Percentiles rank a stretch among this genome's conserved stretches.
Evolutionary conservation across 2,797 vertebrate genomes (phyloP).

Genomic region (Falco columbarius): DNA sequence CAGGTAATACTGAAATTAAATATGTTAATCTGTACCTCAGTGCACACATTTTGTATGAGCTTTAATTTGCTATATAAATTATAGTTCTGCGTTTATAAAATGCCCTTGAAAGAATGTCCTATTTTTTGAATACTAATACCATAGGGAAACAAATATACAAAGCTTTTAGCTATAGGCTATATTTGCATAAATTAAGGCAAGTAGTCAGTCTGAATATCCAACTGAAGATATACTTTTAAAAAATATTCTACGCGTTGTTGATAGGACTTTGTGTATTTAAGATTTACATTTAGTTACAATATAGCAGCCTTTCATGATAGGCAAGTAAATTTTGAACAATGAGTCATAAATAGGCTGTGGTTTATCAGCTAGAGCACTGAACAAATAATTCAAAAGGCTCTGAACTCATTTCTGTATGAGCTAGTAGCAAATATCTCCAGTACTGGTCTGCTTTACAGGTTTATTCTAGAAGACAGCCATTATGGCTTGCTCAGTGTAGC

Average conservation of each 20-base stretch:
- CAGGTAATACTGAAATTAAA: conserved; percentile 86
- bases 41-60: conserved; percentile 80
- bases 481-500: not conserved
- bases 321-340: conserved; percentile 71
- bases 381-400: conserved; percentile 57
- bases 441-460: conserved; percentile 30
- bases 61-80: conserved; percentile 84
- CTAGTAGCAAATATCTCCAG: conserved; percentile 24
- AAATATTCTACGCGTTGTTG: conserved; percentile 52
- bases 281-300: conserved; percentile 68
- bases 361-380: conserved; percentile 64
- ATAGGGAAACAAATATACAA: conserved; percentile 75
- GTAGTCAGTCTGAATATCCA: conserved; percentile 50
- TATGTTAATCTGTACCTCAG: conserved; percentile 83
- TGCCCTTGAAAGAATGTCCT: conserved; percentile 79
- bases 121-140: conserved; percentile 76
- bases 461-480: not conserved
- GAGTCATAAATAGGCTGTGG: conserved; percentile 59
- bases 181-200: conserved; percentile 77
- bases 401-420: conserved; percentile 27
- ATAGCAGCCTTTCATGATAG: conserved; percentile 51
- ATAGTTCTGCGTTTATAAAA: conserved; percentile 78
- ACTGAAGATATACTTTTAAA: conserved; percentile 61
- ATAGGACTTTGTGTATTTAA: conserved; percentile 68
- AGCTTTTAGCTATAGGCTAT: conserved; percentile 79